A percentile compares a stretch with the other conserved stretches of the same genome.
phyloP scores from a whole-genome alignment of 2,888 invertebrate genomes.

The Drosophila algonquin region DNA sequence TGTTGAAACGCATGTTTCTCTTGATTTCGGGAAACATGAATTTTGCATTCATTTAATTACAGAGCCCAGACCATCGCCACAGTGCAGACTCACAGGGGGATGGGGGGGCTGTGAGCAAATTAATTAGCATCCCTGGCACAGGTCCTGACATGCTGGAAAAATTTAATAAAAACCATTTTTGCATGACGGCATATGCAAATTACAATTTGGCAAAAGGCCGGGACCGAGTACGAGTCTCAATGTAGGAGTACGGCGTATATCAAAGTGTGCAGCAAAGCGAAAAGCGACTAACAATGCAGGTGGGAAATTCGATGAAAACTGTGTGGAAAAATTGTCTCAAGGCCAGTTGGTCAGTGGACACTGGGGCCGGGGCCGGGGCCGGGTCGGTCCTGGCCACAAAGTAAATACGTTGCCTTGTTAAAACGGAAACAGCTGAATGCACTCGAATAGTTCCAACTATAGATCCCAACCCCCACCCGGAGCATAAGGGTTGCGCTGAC shows the following conservation, averaged over 20 bases:
- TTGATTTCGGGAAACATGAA: slow-evolving; percentile 76
- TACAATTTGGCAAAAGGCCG: slow-evolving; percentile 39
- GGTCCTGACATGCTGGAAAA: slow-evolving; percentile 33
- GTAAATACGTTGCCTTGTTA: slow-evolving; percentile 60
- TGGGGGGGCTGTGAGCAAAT: slow-evolving; percentile 47
- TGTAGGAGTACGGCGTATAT: slow-evolving; percentile 19
- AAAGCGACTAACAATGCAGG: slow-evolving; percentile 35
- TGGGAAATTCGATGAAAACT: slow-evolving; percentile 47
- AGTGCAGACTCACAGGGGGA: not conserved
- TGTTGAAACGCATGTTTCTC: slow-evolving; percentile 69
- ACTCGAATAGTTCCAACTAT: slow-evolving; percentile 38
- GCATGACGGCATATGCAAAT: slow-evolving; percentile 80
- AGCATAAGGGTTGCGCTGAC: slow-evolving; percentile 43
- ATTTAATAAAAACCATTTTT: slow-evolving; percentile 69
- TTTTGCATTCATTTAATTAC: slow-evolving; percentile 82
- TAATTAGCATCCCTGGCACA: slow-evolving; percentile 60
- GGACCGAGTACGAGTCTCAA: slow-evolving; percentile 14
- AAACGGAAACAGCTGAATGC: slow-evolving; percentile 75
- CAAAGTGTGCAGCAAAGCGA: slow-evolving; percentile 69
- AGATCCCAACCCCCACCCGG: no score
- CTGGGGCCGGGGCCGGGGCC: no score
- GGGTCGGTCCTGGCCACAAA: slow-evolving; percentile 25
- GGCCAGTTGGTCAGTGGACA: slow-evolving; percentile 73
- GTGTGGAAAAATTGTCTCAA: slow-evolving; percentile 49
- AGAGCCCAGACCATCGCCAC: slow-evolving; percentile 9